A percentile compares a stretch with the other conserved stretches of the same genome.
phyloP scores from a whole-genome alignment of 1,140 invertebrate genomes.

The Drosophila repleta region DNA sequence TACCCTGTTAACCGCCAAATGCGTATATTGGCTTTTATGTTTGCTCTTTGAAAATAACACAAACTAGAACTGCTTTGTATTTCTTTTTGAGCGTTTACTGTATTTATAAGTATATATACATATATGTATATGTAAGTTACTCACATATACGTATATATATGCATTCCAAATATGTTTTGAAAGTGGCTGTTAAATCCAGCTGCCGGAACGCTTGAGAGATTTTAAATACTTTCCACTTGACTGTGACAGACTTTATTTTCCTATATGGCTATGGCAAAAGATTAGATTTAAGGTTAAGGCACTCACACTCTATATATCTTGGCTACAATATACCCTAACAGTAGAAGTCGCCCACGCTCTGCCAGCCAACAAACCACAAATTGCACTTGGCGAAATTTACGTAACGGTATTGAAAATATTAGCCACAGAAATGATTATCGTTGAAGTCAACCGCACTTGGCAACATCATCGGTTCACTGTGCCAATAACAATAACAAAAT shows the following conservation, averaged over 20 bases:
- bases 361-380: conserved; percentile 24
- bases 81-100: no score
- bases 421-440: conserved; percentile 26
- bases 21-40: no score
- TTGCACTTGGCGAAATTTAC: conserved; percentile 31
- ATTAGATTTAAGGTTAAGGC: neutral
- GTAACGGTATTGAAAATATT: conserved; percentile 34
- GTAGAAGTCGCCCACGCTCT: neutral
- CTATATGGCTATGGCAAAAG: neutral
- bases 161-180: neutral
- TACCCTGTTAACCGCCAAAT: no score
- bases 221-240: conserved; percentile 2
- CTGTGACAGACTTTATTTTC: neutral
- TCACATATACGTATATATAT: neutral
- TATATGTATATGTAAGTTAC: neutral
- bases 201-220: neutral
- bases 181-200: neutral
- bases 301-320: neutral
- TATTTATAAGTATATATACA: no score
- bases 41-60: no score
- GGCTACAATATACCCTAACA: neutral
- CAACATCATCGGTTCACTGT: conserved; percentile 6
- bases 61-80: no score
- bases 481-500: conserved; percentile 13
- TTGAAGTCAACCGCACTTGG: conserved; percentile 32